These are phyloP conservation scores for Bellardia bayeri DNA, from an alignment of 2,888 invertebrate genomes.

Conservation along the genomic window DNA sequence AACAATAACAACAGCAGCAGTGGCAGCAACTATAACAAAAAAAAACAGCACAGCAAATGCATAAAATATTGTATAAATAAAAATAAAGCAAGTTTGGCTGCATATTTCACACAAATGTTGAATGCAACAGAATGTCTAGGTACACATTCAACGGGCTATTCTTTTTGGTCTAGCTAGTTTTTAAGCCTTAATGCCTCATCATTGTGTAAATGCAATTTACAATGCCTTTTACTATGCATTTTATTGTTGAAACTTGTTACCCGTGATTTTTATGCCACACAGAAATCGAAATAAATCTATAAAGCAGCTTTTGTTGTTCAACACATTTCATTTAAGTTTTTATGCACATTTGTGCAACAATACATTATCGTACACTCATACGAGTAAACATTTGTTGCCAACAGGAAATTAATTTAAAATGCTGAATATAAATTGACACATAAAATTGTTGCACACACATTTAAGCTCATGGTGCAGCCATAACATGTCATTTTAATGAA, in stretches of 20 bases:
- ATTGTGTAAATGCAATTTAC: constrained; percentile 62
- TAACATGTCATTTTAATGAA: constrained; percentile 46
- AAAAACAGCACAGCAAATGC: constrained; percentile 32
- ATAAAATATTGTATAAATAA: constrained; percentile 60
- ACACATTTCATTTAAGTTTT: constrained; percentile 9
- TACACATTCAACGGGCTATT: constrained; percentile 50
- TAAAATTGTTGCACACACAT: constrained; percentile 49
- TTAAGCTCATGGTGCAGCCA: neutral
- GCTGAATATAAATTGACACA: constrained; percentile 51
- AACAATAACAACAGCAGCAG: constrained; percentile 15
- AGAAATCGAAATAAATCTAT: constrained; percentile 58
- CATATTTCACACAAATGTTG: constrained; percentile 16
- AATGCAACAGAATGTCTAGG: neutral
- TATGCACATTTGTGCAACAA: constrained; percentile 18
- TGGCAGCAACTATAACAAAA: neutral
- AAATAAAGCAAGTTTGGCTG: constrained; percentile 38
- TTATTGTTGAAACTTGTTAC: constrained; percentile 62
- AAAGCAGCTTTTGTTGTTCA: constrained; percentile 32
- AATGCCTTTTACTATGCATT: constrained; percentile 63
- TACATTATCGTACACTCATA: constrained; percentile 10
- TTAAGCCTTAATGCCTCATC: constrained; percentile 58
- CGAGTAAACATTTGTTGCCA: constrained; percentile 56
- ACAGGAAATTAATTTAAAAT: constrained; percentile 68
- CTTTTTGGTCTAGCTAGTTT: constrained; percentile 37
- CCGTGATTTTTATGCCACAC: constrained; percentile 53